Evolutionary conservation across 2,113 vertebrate species (phyloP).

Genomic region (Ammodramus savannarum): DNA sequence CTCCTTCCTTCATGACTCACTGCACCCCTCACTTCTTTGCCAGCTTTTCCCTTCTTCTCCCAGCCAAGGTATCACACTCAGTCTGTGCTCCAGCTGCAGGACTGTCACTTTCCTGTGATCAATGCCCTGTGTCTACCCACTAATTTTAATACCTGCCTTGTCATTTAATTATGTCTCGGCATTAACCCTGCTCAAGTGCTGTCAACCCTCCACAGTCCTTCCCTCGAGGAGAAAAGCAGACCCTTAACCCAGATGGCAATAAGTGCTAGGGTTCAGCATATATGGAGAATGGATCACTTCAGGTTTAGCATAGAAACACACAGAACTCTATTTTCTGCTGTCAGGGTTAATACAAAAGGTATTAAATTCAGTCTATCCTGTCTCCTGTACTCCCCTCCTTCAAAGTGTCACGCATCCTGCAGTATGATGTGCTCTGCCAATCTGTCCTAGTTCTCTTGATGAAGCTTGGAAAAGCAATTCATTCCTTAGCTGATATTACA

Average conservation of each 20-base stretch:
- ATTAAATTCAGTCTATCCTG: neutral
- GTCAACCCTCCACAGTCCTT: neutral
- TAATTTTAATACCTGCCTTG: neutral
- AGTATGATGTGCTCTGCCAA: neutral
- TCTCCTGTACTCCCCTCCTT: neutral
- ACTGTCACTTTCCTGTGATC: neutral
- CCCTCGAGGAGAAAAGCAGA: neutral
- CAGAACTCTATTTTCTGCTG: neutral
- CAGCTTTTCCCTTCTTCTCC: neutral
- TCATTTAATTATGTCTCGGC: neutral
- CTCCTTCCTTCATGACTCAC: neutral
- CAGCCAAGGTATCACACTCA: neutral
- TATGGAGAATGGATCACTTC: neutral
- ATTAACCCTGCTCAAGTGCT: neutral
- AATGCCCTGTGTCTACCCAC: neutral
- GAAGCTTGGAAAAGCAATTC: slow-evolving; percentile 12
- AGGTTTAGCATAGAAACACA: neutral
- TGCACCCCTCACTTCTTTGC: neutral
- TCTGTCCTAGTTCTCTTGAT: neutral
- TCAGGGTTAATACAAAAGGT: neutral
- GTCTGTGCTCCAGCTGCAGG: neutral
- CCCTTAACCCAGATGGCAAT: neutral
- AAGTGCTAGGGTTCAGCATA: neutral
- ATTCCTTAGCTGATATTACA: neutral
- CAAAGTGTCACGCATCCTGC: neutral